Percentiles rank a stretch among this genome's conserved stretches.
phyloP scores from a whole-genome alignment of 2,113 vertebrate genomes.

The Lathamus discolor region DNA sequence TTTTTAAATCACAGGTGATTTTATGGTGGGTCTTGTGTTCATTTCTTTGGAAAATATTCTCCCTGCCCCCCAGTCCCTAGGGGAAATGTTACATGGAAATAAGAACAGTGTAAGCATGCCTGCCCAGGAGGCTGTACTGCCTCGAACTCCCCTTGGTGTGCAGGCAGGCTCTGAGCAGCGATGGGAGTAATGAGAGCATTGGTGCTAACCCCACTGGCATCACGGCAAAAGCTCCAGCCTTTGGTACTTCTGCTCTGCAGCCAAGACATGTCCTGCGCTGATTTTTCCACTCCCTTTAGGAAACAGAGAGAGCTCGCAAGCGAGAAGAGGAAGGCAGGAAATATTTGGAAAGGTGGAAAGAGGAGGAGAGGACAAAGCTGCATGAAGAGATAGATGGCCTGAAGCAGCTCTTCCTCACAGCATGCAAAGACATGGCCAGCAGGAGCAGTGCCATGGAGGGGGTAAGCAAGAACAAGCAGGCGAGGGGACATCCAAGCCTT shows the following conservation, averaged over 20 bases:
- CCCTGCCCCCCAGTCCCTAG: neutral
- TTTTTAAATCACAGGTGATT: neutral
- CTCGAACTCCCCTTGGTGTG: fast-evolving
- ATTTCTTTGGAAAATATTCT: neutral
- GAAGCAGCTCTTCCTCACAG: conserved; percentile 63
- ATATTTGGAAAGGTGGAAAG: conserved; percentile 75
- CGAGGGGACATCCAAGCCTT: neutral
- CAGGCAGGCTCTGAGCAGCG: neutral
- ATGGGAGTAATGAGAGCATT: neutral
- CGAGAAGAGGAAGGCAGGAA: conserved; percentile 53
- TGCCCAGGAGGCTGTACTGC: neutral
- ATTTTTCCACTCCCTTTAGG: conserved; percentile 44
- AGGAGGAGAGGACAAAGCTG: conserved; percentile 72
- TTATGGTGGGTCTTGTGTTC: neutral
- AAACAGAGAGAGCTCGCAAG: conserved; percentile 54
- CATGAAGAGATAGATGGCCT: conserved; percentile 61
- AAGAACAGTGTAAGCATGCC: neutral
- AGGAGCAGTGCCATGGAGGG: conserved; percentile 70
- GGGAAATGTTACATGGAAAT: neutral
- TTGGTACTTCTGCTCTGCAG: neutral
- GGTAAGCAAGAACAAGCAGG: conserved; percentile 35
- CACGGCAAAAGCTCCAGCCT: neutral
- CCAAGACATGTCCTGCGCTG: neutral
- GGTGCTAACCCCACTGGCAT: neutral
- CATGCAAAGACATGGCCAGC: conserved; percentile 62